Percentiles rank a stretch among this genome's conserved stretches.
Evolutionary conservation across 2,113 vertebrate species (phyloP).

Genomic region (Bolborhynchus lineola): DNA sequence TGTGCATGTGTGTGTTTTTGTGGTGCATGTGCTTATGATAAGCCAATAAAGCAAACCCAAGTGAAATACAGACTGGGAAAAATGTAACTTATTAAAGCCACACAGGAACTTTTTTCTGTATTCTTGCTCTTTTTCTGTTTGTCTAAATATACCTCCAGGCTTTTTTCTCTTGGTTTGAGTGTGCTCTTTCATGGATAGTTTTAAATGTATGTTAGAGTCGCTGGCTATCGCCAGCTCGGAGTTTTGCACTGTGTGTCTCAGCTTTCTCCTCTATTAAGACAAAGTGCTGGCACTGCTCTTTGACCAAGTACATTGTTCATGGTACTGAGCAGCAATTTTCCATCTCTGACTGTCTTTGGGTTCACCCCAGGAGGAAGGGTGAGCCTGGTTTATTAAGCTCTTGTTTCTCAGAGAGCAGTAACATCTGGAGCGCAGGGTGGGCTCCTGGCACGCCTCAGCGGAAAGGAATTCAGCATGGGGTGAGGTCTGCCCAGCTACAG

Average conservation of each 20-base stretch:
- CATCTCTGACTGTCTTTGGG: conserved; percentile 69
- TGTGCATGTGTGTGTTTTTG: not conserved
- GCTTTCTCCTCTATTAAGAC: conserved; percentile 70
- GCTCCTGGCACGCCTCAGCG: conserved; percentile 69
- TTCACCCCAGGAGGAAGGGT: conserved; percentile 79
- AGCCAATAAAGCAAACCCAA: conserved; percentile 2
- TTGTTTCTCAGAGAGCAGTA: conserved; percentile 74
- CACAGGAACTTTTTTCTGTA: not conserved
- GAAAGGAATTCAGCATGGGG: conserved; percentile 69
- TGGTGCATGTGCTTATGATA: not conserved
- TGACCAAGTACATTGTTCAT: conserved; percentile 61
- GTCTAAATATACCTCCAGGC: conserved; percentile 45
- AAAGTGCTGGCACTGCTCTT: conserved; percentile 62
- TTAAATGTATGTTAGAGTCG: conserved; percentile 55
- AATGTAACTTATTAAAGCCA: conserved; percentile 28
- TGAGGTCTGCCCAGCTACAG: conserved; percentile 74
- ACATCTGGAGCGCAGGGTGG: conserved; percentile 71
- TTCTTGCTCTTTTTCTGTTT: conserved; percentile 8
- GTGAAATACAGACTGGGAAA: conserved; percentile 38
- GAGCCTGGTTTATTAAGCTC: conserved; percentile 72
- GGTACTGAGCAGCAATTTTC: conserved; percentile 74
- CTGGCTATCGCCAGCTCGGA: conserved; percentile 61
- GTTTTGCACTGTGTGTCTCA: conserved; percentile 42
- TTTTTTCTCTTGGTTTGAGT: conserved; percentile 49
- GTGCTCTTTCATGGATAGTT: conserved; percentile 53